Evolutionary conservation across 2,797 vertebrate species (phyloP).

Genomic region (Microchirus variegatus): DNA sequence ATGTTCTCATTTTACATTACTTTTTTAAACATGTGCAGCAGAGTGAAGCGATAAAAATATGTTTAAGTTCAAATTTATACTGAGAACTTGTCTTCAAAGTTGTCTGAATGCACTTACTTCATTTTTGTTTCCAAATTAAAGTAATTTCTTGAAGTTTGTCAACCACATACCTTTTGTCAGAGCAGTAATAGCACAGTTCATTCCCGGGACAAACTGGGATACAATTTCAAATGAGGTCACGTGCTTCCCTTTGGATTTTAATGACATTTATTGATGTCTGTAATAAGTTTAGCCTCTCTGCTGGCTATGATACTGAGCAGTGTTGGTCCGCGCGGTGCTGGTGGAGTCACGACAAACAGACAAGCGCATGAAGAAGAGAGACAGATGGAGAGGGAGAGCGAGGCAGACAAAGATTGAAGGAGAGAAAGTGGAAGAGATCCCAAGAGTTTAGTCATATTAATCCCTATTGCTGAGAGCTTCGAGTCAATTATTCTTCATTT

Average conservation of each 20-base stretch:
- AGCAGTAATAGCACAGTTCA: slow-evolving; percentile 12
- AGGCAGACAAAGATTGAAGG: slow-evolving; percentile 55
- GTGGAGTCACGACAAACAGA: slow-evolving; percentile 28
- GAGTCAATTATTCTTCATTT: slow-evolving; percentile 83
- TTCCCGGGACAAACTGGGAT: slow-evolving; percentile 40
- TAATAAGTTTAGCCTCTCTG: slow-evolving; percentile 67
- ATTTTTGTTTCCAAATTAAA: too few species aligned
- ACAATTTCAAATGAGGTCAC: slow-evolving; percentile 69
- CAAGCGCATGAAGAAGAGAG: slow-evolving; percentile 35
- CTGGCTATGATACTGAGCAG: slow-evolving; percentile 52
- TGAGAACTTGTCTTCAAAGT: too few species aligned
- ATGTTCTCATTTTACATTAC: slow-evolving; percentile 17
- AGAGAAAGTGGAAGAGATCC: slow-evolving; percentile 65
- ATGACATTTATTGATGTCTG: slow-evolving; percentile 77
- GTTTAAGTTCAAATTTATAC: too few species aligned
- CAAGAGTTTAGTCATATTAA: slow-evolving; percentile 75
- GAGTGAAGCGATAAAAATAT: too few species aligned
- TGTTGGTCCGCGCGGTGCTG: slow-evolving; percentile 31
- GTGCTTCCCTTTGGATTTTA: slow-evolving; percentile 54
- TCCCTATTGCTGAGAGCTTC: slow-evolving; percentile 74
- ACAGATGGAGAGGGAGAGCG: slow-evolving; percentile 45
- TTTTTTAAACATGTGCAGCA: slow-evolving; percentile 8
- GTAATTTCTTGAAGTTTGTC: too few species aligned
- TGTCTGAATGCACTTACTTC: too few species aligned
- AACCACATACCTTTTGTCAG: too few species aligned